Evolutionary conservation across 2,797 vertebrate species (phyloP).

Genomic region (Sebastolobus alascanus): DNA sequence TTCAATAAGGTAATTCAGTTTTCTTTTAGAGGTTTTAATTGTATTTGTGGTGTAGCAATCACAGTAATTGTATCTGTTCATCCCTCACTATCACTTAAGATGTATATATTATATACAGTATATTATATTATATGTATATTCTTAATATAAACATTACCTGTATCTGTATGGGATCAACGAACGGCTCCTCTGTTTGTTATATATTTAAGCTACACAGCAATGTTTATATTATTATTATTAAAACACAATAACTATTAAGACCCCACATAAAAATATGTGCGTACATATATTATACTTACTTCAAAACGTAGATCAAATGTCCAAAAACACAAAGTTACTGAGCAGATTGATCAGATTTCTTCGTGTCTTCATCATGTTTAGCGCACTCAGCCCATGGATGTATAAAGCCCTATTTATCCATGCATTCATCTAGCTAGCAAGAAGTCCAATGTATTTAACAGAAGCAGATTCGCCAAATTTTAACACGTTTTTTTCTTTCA

Average conservation of each 20-base stretch:
- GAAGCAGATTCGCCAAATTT: conserved; percentile 25
- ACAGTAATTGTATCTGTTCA: neutral
- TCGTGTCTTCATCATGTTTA: too few species aligned
- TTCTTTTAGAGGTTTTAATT: neutral
- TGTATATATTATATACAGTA: too few species aligned
- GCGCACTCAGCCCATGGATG: neutral
- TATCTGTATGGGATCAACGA: too few species aligned
- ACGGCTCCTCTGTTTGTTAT: neutral
- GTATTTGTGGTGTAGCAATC: neutral
- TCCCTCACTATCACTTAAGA: neutral
- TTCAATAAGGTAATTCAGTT: neutral
- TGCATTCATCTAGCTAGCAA: neutral
- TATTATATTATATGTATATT: too few species aligned
- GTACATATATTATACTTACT: neutral
- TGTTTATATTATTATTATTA: neutral
- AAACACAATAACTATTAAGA: neutral
- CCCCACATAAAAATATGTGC: too few species aligned
- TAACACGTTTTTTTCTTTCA: accelerated
- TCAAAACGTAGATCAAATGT: neutral
- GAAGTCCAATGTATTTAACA: neutral
- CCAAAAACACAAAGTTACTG: neutral
- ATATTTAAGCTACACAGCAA: neutral
- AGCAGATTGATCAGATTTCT: neutral
- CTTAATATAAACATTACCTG: too few species aligned
- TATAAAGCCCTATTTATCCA: too few species aligned